Evolutionary conservation across 2,888 invertebrate species (phyloP), one percentile per base, ranked within the genome.

Genomic region (Operophtera brumata): DNA sequence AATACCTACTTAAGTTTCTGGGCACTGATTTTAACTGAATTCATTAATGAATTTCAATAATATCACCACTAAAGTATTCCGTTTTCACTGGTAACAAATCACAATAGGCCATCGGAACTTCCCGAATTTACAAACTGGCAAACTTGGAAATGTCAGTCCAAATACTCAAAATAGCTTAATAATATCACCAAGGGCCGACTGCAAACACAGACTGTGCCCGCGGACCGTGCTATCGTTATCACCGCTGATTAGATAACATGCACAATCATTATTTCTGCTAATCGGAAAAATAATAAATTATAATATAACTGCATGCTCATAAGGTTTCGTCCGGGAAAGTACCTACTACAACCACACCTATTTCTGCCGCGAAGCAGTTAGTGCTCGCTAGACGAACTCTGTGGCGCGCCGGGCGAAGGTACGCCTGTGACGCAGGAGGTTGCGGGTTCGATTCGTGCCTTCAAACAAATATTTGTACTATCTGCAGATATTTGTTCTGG

Each of bases 181-280:
- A 66, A 59, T 48, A 54, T 63, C 61, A 69, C 63, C 62, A 69
- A 74, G 69, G 78, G 71, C 70, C 64, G 66, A 75, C 69, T 71
- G 74, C 70, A 73, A 79, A 80, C 77, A 76, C 75, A 69, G 77
- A 80, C 75, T 77, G 57, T 45, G 43, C 11, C 40, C 64, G 70
- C 70, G 69, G 64, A 69, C 72, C 63, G 63, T 64, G 51, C 78
- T 86, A 85, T 86, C 84, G 64, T 76, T 84, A 86, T 84, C 84
- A 66, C 59, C 55, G 61, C 69, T 73, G 87, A 87, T 86, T 77
- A 87, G 87, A 86, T 87, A 84, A 64, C 61, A 64, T 57, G 73
- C 64, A 75, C 74, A 81, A 78, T 86, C 82, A 84, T 84, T 82
- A 83, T 56, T 56, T 56, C 71, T 69, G 74, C 78, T 86, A 86